phyloP scores from a whole-genome alignment of 2,888 invertebrate genomes.

The Homarus gammarus region DNA sequence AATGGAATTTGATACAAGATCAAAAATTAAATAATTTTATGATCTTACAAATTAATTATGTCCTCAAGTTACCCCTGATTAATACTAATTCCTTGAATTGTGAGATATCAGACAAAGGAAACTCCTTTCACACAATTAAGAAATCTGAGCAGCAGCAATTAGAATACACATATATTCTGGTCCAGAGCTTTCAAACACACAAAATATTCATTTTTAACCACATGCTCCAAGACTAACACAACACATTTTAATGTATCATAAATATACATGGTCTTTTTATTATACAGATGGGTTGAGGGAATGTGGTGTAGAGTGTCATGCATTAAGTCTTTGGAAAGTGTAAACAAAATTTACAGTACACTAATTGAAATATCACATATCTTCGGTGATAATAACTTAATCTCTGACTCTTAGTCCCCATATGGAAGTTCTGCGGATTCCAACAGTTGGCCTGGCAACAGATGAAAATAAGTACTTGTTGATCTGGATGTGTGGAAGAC shows the following conservation, averaged over 20 bases:
- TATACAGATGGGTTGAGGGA: neutral
- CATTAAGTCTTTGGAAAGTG: neutral
- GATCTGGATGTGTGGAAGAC: slow-evolving; percentile 84
- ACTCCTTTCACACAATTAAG: neutral
- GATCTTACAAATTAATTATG: neutral
- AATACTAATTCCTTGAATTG: neutral
- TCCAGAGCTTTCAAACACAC: neutral
- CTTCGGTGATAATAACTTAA: slow-evolving; percentile 78
- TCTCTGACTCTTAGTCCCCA: slow-evolving; percentile 93
- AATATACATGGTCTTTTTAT: neutral
- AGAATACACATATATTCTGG: neutral
- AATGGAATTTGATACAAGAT: neutral
- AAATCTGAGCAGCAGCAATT: neutral
- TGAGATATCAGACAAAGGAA: neutral
- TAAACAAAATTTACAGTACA: neutral
- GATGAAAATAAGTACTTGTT: slow-evolving; percentile 90
- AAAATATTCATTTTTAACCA: neutral
- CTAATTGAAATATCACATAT: neutral
- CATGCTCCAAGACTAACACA: neutral
- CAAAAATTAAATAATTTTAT: neutral
- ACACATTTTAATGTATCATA: neutral
- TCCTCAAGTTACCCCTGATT: neutral
- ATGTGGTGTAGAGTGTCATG: neutral
- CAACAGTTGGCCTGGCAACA: slow-evolving; percentile 90
- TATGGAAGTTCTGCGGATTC: slow-evolving; percentile 90